phyloP scores from a whole-genome alignment of 2,888 invertebrate genomes.

The Platycnemis pennipes region DNA sequence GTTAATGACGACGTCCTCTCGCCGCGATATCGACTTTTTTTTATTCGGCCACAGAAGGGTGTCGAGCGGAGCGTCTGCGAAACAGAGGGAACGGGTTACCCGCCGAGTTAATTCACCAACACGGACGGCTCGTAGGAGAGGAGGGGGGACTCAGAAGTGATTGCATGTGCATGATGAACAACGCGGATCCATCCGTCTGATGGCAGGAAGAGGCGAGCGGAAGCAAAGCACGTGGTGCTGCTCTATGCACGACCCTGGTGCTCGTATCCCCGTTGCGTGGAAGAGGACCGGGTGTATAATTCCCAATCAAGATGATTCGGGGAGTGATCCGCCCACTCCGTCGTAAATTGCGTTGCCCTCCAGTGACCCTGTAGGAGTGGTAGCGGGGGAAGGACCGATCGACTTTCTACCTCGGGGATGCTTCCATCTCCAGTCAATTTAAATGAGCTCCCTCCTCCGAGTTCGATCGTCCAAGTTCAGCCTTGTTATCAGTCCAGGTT shows the following conservation, averaged over 20 bases:
- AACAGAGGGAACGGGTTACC: too few species aligned
- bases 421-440: background rate
- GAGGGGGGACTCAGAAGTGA: too few species aligned
- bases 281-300: background rate
- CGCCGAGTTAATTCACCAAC: too few species aligned
- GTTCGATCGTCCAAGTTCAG: background rate
- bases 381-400: background rate
- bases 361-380: background rate
- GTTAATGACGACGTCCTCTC: too few species aligned
- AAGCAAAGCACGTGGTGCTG: background rate
- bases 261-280: background rate
- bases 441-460: background rate
- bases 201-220: background rate
- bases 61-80: too few species aligned
- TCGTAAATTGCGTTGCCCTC: background rate
- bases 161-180: too few species aligned
- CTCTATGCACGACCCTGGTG: background rate
- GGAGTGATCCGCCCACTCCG: background rate
- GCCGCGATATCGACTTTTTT: too few species aligned
- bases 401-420: background rate
- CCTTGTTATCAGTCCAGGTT: background rate
- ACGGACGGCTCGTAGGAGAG: too few species aligned
- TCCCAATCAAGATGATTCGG: background rate
- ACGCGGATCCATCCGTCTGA: background rate
- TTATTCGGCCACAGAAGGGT: too few species aligned